Base-by-base conservation (phyloP, 92 coral and sea anemone species). In the Zoanthus gigantus region DNA sequence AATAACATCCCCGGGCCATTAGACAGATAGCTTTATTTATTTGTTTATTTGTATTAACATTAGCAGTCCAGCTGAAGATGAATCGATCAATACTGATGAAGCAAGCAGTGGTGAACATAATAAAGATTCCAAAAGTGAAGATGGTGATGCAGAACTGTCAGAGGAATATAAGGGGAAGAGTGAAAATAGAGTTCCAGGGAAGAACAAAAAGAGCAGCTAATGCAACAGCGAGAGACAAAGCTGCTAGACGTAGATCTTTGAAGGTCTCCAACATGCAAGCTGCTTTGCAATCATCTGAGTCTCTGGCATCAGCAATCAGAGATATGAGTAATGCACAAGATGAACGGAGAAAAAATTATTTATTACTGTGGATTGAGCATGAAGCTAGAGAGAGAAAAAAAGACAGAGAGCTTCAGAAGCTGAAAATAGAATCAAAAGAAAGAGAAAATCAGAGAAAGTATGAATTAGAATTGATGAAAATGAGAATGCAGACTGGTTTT, bases 71-170 rank as follows among this genome's bases (percentile, higher is more conserved):
- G 74, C 15, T 69, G 74, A 13, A 34, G 78, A 74, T 29, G 78
- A 46, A 71, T 3, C 18, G 29, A 2, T 0, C 17, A 34, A 71
- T 71, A 30, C 34, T 71, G 76, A 37, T 31, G 76, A 71, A 13
- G 57, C 12, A 42, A 56, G 14, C 9, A 46, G 29, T 74, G 56
- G 14, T 74, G 78, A 42, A 10, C 4, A 17, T 72, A 72, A 72
- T 72, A 52, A 52, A 72, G 77, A 72, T 72, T 32, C 29, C 77
- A 13, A 72, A 13, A 34, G 14, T 18, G 77, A 72, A 37, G 34
- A 76, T 48, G 80, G 80, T 76, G 80, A 76, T 76, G 52, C 44
- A 76, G 80, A 47, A 48, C 80, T 48, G 80, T 52, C 63, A 30
- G 80, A 50, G 80, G 6, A n/a, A 48, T 14, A 65, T 76, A 65